Conservation (phyloP, 2,888 invertebrate species). For the Desoria tigrina region DNA sequence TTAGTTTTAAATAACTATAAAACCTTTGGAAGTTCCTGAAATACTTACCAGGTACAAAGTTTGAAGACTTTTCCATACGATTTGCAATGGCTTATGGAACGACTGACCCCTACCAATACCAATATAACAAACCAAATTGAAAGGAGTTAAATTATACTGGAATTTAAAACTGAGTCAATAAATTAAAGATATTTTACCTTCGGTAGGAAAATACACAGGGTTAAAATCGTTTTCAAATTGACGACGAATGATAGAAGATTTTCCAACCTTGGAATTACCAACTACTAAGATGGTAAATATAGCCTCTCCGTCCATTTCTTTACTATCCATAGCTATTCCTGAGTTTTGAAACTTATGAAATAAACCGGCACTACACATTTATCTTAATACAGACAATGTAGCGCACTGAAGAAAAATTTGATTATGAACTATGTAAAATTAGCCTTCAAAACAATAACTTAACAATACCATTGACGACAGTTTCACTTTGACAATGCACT, state of each 20-base stretch:
- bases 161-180: background rate
- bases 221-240: conserved; percentile 6
- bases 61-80: conserved; percentile 1
- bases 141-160: background rate
- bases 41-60: background rate
- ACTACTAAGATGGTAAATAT: background rate
- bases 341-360: too few relatives aligned
- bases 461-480: too few relatives aligned
- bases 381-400: too few relatives aligned
- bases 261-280: conserved; percentile 3
- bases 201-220: conserved; percentile 3
- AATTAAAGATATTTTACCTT: background rate
- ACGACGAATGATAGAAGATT: conserved; percentile 2
- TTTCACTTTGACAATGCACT: too few relatives aligned
- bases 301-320: background rate
- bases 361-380: too few relatives aligned
- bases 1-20: too few relatives aligned
- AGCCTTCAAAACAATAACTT: too few relatives aligned
- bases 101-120: background rate
- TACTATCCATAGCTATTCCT: too few relatives aligned
- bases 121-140: too few relatives aligned
- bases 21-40: too few relatives aligned
- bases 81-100: background rate
- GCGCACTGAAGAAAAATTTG: too few relatives aligned
- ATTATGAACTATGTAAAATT: too few relatives aligned